Conservation (phyloP, 2,113 vertebrate species). For the Notechis scutatus region DNA sequence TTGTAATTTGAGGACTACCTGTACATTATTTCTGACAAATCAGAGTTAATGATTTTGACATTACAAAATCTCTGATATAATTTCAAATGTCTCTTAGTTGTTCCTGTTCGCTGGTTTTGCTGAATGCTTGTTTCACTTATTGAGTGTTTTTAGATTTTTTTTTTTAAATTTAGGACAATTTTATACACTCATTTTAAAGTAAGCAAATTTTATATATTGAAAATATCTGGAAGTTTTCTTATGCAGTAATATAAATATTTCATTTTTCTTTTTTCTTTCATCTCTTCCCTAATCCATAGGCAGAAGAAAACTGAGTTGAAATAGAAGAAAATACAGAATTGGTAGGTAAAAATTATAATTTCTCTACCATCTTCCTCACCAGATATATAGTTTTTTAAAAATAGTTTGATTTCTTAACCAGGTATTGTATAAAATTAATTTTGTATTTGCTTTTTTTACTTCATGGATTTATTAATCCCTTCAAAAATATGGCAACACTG, state of each 20-base stretch:
- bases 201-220: neutral
- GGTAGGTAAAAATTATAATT: constrained; percentile 1
- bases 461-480: neutral
- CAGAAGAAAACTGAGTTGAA: neutral
- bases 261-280: neutral
- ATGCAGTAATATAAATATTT: neutral
- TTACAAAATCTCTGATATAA: neutral
- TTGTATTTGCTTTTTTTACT: neutral
- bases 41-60: neutral
- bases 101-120: neutral
- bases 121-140: neutral
- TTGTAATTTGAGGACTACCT: neutral
- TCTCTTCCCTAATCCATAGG: neutral
- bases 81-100: neutral
- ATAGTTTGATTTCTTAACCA: neutral
- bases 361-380: too few relatives aligned
- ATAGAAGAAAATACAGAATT: neutral
- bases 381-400: neutral
- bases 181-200: neutral
- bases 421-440: neutral
- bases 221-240: neutral
- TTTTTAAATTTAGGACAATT: neutral
- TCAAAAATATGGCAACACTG: neutral
- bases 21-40: neutral
- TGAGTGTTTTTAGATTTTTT: neutral